phyloP scores from a whole-genome alignment of 2,113 vertebrate genomes.

The Paedocypris sp. region DNA sequence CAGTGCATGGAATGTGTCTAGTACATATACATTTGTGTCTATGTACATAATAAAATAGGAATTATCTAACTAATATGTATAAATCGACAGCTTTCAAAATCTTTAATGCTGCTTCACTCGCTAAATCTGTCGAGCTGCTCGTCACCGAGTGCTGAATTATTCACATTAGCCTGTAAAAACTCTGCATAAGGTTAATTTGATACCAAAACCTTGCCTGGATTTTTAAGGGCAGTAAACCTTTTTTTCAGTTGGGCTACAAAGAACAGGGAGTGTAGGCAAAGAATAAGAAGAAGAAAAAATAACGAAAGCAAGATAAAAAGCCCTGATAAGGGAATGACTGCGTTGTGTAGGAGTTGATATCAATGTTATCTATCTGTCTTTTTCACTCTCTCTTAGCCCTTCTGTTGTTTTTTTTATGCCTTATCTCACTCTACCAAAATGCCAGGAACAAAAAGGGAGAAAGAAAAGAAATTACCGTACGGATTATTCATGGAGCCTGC shows the following conservation, averaged over 20 bases:
- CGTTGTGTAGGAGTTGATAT: slow-evolving; percentile 93
- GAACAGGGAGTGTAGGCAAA: slow-evolving; percentile 45
- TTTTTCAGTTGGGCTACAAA: slow-evolving; percentile 67
- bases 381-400: slow-evolving; percentile 83
- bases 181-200: slow-evolving; percentile 53
- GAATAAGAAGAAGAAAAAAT: slow-evolving; percentile 41
- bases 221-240: slow-evolving; percentile 63
- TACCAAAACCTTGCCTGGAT: slow-evolving; percentile 62
- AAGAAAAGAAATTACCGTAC: slow-evolving; percentile 62
- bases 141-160: slow-evolving; percentile 27
- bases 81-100: not conserved
- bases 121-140: not conserved
- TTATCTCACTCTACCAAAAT: slow-evolving; percentile 93
- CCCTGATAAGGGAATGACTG: slow-evolving; percentile 78
- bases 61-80: not conserved
- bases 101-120: not conserved
- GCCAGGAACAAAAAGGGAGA: slow-evolving; percentile 84
- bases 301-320: slow-evolving; percentile 82
- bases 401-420: slow-evolving; percentile 89
- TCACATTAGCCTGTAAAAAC: slow-evolving; percentile 38
- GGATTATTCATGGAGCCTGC: slow-evolving; percentile 70
- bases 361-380: slow-evolving; percentile 92
- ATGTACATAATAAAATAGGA: not conserved
- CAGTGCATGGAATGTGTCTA: no score
- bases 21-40: no score